Percentiles rank a stretch among this genome's conserved stretches.
Evolutionary conservation across 2,113 vertebrate genomes (phyloP).

Genomic region (Phainopepla nitens): DNA sequence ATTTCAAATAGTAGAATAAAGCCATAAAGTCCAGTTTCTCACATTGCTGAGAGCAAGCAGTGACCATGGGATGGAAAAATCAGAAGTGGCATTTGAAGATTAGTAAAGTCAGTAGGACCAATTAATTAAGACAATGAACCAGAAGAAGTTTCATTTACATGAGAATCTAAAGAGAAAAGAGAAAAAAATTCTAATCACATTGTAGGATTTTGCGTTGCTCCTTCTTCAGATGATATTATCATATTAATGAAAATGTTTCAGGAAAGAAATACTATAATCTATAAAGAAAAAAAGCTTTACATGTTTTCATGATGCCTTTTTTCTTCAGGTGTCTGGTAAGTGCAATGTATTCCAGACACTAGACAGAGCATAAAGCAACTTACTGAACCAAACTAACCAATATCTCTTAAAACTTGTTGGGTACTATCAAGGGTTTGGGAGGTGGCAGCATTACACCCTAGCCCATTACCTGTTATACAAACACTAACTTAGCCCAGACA

Average conservation of each 20-base stretch:
- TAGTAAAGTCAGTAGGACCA: not conserved
- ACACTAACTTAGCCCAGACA: not conserved
- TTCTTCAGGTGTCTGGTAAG: not conserved
- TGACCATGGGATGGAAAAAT: not conserved
- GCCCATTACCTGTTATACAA: not conserved
- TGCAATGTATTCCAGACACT: not conserved
- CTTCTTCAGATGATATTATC: not conserved
- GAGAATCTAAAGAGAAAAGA: not conserved
- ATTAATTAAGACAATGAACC: constrained; percentile 21
- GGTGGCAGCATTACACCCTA: not conserved
- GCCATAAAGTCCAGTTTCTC: not conserved
- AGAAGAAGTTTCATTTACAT: constrained; percentile 43
- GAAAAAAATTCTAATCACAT: not conserved
- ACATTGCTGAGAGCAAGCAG: not conserved
- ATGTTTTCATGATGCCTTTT: not conserved
- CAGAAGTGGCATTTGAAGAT: not conserved
- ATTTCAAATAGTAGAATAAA: not conserved
- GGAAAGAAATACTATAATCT: not conserved
- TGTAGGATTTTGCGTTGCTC: not conserved
- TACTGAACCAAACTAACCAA: not conserved
- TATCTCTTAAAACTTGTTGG: not conserved
- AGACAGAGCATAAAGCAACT: not conserved
- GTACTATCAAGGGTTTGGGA: not conserved
- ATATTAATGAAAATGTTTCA: not conserved
- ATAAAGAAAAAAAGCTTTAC: not conserved